These are phyloP conservation scores for Pemphredon lugubris DNA, from an alignment of 2,888 invertebrate genomes.

Conservation along the genomic window DNA sequence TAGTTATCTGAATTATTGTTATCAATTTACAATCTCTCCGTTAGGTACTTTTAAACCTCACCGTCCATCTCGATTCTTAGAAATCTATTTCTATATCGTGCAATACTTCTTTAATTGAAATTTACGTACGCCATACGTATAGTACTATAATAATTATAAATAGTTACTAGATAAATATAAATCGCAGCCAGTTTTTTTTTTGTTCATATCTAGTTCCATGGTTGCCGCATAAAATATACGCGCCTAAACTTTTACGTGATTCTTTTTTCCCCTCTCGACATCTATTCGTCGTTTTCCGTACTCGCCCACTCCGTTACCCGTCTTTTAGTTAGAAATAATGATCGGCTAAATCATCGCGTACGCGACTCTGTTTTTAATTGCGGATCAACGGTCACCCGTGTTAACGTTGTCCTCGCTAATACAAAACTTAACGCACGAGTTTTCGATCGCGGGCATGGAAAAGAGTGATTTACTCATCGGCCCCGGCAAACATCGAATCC, in stretches of 20 bases:
- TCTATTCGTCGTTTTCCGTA: neutral
- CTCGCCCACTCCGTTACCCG: neutral
- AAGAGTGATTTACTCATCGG: constrained; percentile 13
- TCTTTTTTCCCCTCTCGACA: neutral
- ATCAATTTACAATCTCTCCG: constrained; percentile 44
- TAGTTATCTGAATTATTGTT: constrained; percentile 34
- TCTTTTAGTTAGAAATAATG: too few species aligned
- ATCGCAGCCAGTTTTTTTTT: constrained; percentile 6
- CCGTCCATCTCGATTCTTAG: constrained; percentile 14
- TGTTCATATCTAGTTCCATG: neutral
- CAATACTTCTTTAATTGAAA: constrained; percentile 33
- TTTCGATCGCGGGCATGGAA: constrained; percentile 1
- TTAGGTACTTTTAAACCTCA: constrained; percentile 18
- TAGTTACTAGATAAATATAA: constrained; percentile 29
- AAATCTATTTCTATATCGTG: constrained; percentile 41
- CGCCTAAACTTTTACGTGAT: constrained; percentile 2
- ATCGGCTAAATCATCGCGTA: constrained; percentile 8
- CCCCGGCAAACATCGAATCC: constrained; percentile 1
- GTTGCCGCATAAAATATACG: constrained; percentile 27
- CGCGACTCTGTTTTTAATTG: neutral
- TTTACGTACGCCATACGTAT: constrained; percentile 27
- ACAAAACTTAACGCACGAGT: constrained; percentile 1
- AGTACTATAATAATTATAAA: constrained; percentile 38
- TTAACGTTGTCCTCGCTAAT: constrained; percentile 8
- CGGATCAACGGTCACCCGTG: neutral